Conservation (phyloP, 2,113 vertebrate genomes). For the Sander lucioperca region DNA sequence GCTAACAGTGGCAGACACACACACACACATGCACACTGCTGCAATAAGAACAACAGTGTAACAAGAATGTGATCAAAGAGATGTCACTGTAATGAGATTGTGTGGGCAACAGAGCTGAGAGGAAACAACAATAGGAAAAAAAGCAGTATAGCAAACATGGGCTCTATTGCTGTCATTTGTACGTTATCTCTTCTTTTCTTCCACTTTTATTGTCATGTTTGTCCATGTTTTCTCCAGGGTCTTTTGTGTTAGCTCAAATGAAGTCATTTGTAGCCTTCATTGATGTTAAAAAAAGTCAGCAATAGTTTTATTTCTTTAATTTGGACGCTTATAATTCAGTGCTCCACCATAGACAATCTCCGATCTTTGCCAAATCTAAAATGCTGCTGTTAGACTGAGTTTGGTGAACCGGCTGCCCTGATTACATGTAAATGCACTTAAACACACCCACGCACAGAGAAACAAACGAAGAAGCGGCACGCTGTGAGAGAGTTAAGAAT, state of each 20-base stretch:
- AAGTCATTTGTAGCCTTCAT: background rate
- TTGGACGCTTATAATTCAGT: background rate
- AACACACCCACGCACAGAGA: too few relatives aligned
- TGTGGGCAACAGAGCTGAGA: conserved; percentile 20
- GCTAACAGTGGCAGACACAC: conserved; percentile 11
- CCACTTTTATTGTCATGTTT: background rate
- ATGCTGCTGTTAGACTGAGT: background rate
- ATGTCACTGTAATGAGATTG: conserved; percentile 42
- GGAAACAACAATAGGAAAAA: conserved; percentile 4
- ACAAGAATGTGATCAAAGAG: conserved; percentile 39
- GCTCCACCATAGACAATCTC: background rate
- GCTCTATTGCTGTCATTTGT: background rate
- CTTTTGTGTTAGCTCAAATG: too few relatives aligned
- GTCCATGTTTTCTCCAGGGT: background rate
- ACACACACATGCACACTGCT: conserved; percentile 19
- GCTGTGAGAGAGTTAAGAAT: too few relatives aligned
- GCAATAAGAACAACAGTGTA: conserved; percentile 25
- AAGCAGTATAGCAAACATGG: background rate
- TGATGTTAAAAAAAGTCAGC: background rate
- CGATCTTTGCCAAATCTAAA: background rate
- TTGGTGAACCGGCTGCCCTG: too few relatives aligned
- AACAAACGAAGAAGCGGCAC: too few relatives aligned
- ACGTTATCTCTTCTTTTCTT: background rate
- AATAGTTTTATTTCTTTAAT: background rate
- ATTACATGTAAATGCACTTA: too few relatives aligned